Evolutionary conservation across 2,888 invertebrate genomes (phyloP).

Genomic region (Protodeltote pygarga): DNA sequence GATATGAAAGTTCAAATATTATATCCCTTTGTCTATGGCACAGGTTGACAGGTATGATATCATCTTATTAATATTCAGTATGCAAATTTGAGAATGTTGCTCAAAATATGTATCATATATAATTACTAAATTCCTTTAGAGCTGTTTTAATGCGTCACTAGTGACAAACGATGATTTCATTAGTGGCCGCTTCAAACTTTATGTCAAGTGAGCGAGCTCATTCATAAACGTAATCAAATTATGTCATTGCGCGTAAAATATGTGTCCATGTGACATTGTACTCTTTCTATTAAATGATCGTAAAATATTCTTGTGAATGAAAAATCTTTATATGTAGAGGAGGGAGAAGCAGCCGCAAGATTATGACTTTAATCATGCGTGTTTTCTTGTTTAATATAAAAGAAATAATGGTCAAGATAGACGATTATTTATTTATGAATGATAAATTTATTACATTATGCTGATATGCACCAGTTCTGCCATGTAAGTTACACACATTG

Average conservation of each 20-base stretch:
- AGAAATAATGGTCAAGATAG: too few species aligned
- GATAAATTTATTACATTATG: too few species aligned
- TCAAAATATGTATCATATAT: conserved; percentile 27
- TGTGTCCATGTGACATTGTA: conserved; percentile 40
- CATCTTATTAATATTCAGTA: conserved; percentile 38
- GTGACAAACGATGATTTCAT: conserved; percentile 48
- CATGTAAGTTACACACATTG: too few species aligned
- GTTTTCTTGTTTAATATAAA: too few species aligned
- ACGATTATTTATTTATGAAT: too few species aligned
- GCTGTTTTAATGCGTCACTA: conserved; percentile 44
- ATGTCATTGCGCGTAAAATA: conserved; percentile 43
- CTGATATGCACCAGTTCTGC: too few species aligned
- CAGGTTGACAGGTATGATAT: conserved; percentile 36
- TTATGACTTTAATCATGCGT: too few species aligned
- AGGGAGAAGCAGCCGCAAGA: too few species aligned
- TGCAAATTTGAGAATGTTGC: conserved; percentile 40
- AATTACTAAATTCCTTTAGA: conserved; percentile 42
- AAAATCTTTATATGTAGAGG: neutral
- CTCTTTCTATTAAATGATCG: conserved; percentile 33
- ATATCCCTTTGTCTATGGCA: conserved; percentile 34
- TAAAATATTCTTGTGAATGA: conserved; percentile 19
- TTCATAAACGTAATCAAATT: conserved; percentile 48
- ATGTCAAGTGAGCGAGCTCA: conserved; percentile 42
- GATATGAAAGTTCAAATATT: conserved; percentile 32
- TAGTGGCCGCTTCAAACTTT: conserved; percentile 29